phyloP scores from a whole-genome alignment of 1,140 invertebrate genomes.

The Archivesica marissinica region DNA sequence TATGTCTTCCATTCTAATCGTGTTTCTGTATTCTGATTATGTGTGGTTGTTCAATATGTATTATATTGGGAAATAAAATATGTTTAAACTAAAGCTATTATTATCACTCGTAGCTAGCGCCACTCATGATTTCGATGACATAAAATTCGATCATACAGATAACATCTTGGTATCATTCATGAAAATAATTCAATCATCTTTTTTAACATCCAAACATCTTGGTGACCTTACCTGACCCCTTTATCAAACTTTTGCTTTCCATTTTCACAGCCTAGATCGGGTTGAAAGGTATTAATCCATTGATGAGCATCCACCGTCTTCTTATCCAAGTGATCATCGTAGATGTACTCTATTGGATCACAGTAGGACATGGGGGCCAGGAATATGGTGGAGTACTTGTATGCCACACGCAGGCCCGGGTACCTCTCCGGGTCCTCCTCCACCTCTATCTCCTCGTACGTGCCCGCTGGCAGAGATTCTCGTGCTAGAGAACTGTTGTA shows the following conservation, averaged over 20 bases:
- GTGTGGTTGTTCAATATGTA: too few species aligned
- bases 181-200: too few species aligned
- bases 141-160: too few species aligned
- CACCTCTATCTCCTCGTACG: constrained; percentile 81
- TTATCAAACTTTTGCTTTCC: constrained; percentile 80
- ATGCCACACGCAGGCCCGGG: constrained; percentile 77
- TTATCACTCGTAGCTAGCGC: too few species aligned
- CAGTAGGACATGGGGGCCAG: constrained; percentile 84
- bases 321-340: constrained; percentile 83
- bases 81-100: too few species aligned
- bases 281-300: constrained; percentile 83
- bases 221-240: constrained; percentile 79
- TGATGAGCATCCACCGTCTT: constrained; percentile 84
- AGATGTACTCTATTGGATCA: constrained; percentile 84
- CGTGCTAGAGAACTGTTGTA: constrained; percentile 79
- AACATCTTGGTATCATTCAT: too few species aligned
- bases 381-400: constrained; percentile 84
- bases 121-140: too few species aligned
- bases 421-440: constrained; percentile 81
- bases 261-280: constrained; percentile 80
- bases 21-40: too few species aligned
- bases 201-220: background rate
- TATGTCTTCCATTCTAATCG: too few species aligned
- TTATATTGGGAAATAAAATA: too few species aligned
- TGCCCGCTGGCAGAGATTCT: constrained; percentile 74